Base-by-base conservation (phyloP, 2,113 vertebrate genomes). In the Plectropomus leopardus region DNA sequence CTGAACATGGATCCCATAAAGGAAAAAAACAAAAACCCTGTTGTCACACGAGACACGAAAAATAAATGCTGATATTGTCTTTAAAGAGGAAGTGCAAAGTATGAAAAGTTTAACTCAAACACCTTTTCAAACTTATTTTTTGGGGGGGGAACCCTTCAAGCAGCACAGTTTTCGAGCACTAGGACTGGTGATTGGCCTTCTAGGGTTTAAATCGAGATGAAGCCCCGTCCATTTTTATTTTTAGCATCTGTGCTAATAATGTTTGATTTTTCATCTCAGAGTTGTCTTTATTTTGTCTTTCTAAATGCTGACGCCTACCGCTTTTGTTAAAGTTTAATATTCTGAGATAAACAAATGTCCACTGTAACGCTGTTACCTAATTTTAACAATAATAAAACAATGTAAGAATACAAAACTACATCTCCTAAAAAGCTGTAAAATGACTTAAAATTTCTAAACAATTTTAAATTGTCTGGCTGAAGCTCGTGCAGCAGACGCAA, bases 61-160 rank as follows among this genome's bases (percentile, higher is more conserved):
- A 89, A 81, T n/a, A 73, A 93, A 93, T 87, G 93, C 93, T 92
- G 95, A 94, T 87, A 93, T 94, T 81, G 83, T 94, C 92, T 95
- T 95, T 91, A 94, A 95, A 94, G 93, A 92, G 89, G 89, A 94
- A 92, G 89, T 57, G 58, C 66, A 82, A 91, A 76, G 34, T 78
- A 59, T 24, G 54, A 61, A 50, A 3, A 28, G 7, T 61, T 57
- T 32, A 24, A 72, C 50, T 63, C 57, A 40, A 16, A 75, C 76
- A 61, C 57, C 15, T 44, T 82, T 32, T 50, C 26, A 78, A 19
- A 26, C 36, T 50, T 66, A 45, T 61, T 65, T 79, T 74, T 4
- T 1, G 4, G 30, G 16, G 48, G 57, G 44, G 50, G 84, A 84
- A 88, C 93, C 95, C 93, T 96, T 95, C 93, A 94, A 95, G 94